Evolutionary conservation across 2,888 invertebrate genomes (phyloP), one percentile per base, ranked within the genome.

Genomic region (Stegana nigrithorax): DNA sequence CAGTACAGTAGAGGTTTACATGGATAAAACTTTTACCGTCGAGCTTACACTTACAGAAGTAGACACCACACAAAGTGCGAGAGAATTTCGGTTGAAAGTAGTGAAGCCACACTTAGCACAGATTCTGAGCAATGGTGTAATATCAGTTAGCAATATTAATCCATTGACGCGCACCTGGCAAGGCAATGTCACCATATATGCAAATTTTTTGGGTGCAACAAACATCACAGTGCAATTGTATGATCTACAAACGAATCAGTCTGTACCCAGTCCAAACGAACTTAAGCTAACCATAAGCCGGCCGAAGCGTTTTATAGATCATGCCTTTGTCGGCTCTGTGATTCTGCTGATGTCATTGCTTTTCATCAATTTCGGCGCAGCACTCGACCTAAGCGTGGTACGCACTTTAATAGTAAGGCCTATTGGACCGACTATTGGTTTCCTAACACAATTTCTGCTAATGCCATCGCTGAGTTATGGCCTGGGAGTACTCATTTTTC

Each of bases 321-420:
- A 86, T 10, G 84, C 93, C 4, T 96, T 96, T 80, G 90, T 91
- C 0, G 88, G 87, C 44, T 92, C 93, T 63, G 93, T 96, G 4
- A 91, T 91, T 2, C 86, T 90, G 50, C 88, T 96, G 53, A 91
- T 93, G 42, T 91, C 93, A 0, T 86, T 96, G 55, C 90, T 95
- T 73, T 96, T 94, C 80, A 91, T 96, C 60, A 96, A 96, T 87
- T 96, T 96, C 86, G 96, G 96, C 0, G 95, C 95, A 80, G 94
- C 95, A 0, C 88, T 96, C 83, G 92, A 95, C 81, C 89, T 93
- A 45, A 73, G 72, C 2, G 81, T 84, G 21, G 61, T 84, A 21
- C 73, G 71, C 7, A 73, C 75, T 0, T 47, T 84, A 2, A 58
- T 84, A 4, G 61, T 64, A 26, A 88, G 88, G 66, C 96, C 96